These are phyloP conservation scores for Timandra comae DNA, from an alignment of 2,888 invertebrate species.

Conservation along the genomic window DNA sequence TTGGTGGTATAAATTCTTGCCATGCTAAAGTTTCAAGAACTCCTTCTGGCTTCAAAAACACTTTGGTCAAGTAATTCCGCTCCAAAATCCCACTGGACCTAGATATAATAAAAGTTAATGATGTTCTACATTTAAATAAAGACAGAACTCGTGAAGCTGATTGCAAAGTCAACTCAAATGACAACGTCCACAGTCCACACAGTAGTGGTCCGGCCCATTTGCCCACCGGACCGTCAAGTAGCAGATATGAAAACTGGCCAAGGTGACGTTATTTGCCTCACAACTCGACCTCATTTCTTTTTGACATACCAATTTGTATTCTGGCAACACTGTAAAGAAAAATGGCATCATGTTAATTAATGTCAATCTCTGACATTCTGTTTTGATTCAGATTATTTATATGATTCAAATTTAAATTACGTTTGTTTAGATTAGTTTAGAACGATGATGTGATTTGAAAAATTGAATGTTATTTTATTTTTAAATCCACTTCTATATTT, in stretches of 20 bases:
- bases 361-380: slow-evolving; percentile 1
- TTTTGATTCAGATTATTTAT: slow-evolving; percentile 1
- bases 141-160: too few relatives aligned
- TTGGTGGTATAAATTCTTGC: too few relatives aligned
- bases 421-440: neutral
- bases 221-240: slow-evolving; percentile 50
- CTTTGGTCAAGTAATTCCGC: too few relatives aligned
- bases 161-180: slow-evolving; percentile 38
- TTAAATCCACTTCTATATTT: too few relatives aligned
- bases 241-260: slow-evolving; percentile 66
- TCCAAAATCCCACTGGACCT: too few relatives aligned
- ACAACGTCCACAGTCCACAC: slow-evolving; percentile 62
- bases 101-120: too few relatives aligned
- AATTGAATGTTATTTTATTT: too few relatives aligned
- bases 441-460: neutral
- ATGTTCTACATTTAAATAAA: too few relatives aligned
- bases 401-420: neutral
- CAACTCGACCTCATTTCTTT: slow-evolving; percentile 27
- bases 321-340: slow-evolving; percentile 19
- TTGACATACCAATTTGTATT: slow-evolving; percentile 21
- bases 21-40: too few relatives aligned
- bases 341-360: slow-evolving; percentile 9
- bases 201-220: slow-evolving; percentile 56
- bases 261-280: slow-evolving; percentile 39
- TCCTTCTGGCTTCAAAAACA: too few relatives aligned